These are phyloP conservation scores for Sebastiscus albofasciatus DNA, from an alignment of 2,797 vertebrate genomes.

Conservation along the genomic window DNA sequence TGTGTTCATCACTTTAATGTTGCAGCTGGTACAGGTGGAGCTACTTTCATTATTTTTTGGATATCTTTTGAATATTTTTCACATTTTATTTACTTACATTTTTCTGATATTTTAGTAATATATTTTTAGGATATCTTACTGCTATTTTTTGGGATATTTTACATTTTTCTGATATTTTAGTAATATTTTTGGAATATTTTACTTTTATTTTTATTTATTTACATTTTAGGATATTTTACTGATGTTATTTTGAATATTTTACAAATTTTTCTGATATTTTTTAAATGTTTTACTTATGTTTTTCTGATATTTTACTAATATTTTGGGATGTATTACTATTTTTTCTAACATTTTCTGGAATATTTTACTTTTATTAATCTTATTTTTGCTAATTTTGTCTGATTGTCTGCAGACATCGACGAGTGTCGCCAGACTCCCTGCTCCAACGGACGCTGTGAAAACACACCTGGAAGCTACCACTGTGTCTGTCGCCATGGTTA, in stretches of 20 bases:
- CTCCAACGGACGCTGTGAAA: constrained; percentile 85
- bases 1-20: too few species aligned
- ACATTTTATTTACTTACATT: too few species aligned
- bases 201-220: neutral
- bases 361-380: neutral
- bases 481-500: constrained; percentile 86
- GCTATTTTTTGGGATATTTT: too few species aligned
- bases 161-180: too few species aligned
- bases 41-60: too few species aligned
- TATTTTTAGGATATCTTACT: too few species aligned
- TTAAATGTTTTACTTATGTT: neutral
- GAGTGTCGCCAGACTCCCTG: constrained; percentile 84
- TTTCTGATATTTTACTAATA: neutral
- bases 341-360: too few species aligned
- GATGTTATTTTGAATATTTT: neutral
- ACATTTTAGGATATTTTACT: neutral
- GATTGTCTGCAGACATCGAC: constrained; percentile 77
- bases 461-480: constrained; percentile 85
- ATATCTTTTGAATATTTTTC: too few species aligned
- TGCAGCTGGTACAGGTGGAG: too few species aligned
- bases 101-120: too few species aligned
- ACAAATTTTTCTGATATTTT: accelerated
- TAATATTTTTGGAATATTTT: neutral
- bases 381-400: neutral
- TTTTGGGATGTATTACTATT: neutral